These are phyloP conservation scores for Drosophila sp. DNA, from an alignment of 1,140 invertebrate genomes.

Conservation along the genomic window DNA sequence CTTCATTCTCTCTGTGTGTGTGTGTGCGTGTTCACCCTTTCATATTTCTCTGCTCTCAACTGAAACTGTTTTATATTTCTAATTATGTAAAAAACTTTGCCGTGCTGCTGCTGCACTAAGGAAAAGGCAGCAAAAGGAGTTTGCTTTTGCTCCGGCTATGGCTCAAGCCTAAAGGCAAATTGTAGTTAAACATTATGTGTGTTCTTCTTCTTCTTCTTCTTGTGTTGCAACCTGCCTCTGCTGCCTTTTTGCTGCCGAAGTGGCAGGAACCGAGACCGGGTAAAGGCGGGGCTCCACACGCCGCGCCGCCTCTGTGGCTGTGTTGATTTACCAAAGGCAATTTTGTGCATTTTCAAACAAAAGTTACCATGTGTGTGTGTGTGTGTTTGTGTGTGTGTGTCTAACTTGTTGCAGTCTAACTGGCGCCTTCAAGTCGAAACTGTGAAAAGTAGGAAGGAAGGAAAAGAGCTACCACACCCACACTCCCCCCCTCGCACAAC, in stretches of 20 bases:
- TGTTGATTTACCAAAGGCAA: constrained; percentile 66
- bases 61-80: constrained; percentile 62
- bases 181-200: constrained; percentile 67
- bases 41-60: neutral
- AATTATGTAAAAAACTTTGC: constrained; percentile 72
- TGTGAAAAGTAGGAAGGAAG: constrained; percentile 29
- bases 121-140: neutral
- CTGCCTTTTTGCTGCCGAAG: constrained; percentile 26
- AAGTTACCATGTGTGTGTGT: constrained; percentile 24
- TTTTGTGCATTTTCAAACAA: constrained; percentile 59
- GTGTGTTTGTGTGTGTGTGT: constrained; percentile 23
- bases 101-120: constrained; percentile 46
- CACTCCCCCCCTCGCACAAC: neutral
- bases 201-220: constrained; percentile 10
- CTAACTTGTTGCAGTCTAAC: constrained; percentile 70
- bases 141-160: neutral
- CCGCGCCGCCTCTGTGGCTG: constrained; percentile 41
- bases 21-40: neutral
- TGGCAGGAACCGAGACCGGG: constrained; percentile 31
- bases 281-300: neutral
- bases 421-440: constrained; percentile 28
- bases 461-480: neutral
- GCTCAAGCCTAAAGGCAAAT: constrained; percentile 49
- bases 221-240: neutral
- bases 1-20: neutral